Evolutionary conservation across 2,888 invertebrate species (phyloP).

Genomic region (Acheta domesticus): DNA sequence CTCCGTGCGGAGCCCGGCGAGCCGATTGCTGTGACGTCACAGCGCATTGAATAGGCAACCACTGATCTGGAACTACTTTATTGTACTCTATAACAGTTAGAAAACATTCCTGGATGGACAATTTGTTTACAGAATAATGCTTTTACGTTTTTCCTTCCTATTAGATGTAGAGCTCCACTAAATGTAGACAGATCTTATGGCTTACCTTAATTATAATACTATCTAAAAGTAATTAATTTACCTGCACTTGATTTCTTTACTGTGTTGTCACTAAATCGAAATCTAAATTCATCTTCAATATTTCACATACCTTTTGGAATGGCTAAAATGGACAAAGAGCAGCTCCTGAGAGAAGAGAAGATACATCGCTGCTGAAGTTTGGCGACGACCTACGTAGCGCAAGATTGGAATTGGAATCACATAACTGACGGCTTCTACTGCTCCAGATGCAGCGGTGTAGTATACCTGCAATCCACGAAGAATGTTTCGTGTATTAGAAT

Average conservation of each 20-base stretch:
- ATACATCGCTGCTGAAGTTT: constrained; percentile 50
- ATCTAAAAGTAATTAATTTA: constrained; percentile 25
- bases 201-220: neutral
- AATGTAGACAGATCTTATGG: too few species aligned
- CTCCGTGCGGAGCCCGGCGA: too few species aligned
- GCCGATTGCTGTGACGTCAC: too few species aligned
- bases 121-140: too few species aligned
- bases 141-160: too few species aligned
- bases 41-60: too few species aligned
- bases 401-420: constrained; percentile 52
- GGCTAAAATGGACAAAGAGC: constrained; percentile 50
- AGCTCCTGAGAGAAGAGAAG: constrained; percentile 49
- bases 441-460: constrained; percentile 52
- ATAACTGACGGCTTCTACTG: constrained; percentile 56
- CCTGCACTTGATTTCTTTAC: neutral
- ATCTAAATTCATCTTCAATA: too few species aligned
- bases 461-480: constrained; percentile 43
- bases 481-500: too few species aligned
- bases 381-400: constrained; percentile 50
- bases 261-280: neutral
- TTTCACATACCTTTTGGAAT: constrained; percentile 46
- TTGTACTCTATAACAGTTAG: too few species aligned
- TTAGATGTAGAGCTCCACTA: too few species aligned
- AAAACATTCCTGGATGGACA: too few species aligned
- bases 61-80: too few species aligned